Conservation (phyloP, 53 echinoderm and acorn worm genomes). For the Paracentrotus lividus region DNA sequence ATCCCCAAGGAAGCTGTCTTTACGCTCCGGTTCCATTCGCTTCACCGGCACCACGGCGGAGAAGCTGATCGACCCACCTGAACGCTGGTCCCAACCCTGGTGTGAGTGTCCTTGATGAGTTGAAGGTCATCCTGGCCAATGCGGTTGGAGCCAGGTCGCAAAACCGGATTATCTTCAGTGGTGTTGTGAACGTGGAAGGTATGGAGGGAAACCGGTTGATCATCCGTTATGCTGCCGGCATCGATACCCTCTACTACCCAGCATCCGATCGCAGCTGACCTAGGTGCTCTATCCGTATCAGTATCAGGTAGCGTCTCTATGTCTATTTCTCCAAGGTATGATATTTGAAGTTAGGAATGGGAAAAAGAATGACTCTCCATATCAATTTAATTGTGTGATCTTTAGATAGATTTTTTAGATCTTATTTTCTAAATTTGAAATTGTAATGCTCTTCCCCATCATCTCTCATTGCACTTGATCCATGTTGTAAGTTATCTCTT, state of each 20-base stretch:
- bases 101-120: constrained; percentile 74
- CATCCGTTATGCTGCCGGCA: constrained; percentile 92
- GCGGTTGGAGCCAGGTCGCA: constrained; percentile 83
- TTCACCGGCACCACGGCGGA: constrained; percentile 90
- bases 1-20: constrained; percentile 90
- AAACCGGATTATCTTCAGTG: constrained; percentile 93
- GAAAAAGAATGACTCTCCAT: too few species aligned
- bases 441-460: too few species aligned
- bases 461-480: too few species aligned
- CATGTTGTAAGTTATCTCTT: too few species aligned
- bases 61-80: constrained; percentile 73
- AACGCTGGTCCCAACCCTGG: too few species aligned
- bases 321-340: not conserved
- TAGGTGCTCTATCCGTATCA: constrained; percentile 70
- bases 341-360: not conserved
- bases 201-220: constrained; percentile 77
- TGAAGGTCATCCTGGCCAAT: constrained; percentile 77
- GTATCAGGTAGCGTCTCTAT: constrained; percentile 35
- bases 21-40: constrained; percentile 92
- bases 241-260: constrained; percentile 94
- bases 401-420: too few species aligned
- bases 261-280: constrained; percentile 89
- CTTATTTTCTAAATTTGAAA: too few species aligned
- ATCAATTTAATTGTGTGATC: too few species aligned
- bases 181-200: constrained; percentile 83